Conservation (phyloP, 2,888 invertebrate genomes). For the Drosophila ustulata region DNA sequence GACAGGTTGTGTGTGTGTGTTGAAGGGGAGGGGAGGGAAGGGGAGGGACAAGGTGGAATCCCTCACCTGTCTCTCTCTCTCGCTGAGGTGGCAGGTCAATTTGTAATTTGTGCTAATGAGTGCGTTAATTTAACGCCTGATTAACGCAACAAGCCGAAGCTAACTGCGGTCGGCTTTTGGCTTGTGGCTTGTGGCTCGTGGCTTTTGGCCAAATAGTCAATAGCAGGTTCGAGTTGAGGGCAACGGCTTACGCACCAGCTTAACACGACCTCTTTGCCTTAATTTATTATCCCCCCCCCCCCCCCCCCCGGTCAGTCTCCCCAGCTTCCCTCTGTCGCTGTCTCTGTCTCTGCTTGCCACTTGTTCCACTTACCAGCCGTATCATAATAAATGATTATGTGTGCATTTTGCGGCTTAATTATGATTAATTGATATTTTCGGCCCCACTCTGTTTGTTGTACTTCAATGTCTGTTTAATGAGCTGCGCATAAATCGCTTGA, state of each 20-base stretch:
- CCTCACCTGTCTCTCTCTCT: neutral
- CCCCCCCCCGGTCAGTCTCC: slow-evolving; percentile 20
- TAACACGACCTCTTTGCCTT: slow-evolving; percentile 55
- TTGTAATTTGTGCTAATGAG: slow-evolving; percentile 78
- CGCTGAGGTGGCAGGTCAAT: slow-evolving; percentile 54
- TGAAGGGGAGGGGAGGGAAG: no score
- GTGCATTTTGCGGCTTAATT: slow-evolving; percentile 69
- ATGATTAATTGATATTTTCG: slow-evolving; percentile 73
- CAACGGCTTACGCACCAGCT: slow-evolving; percentile 31
- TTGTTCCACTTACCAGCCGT: slow-evolving; percentile 7
- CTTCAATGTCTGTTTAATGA: slow-evolving; percentile 62
- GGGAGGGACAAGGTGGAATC: neutral
- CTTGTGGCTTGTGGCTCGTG: slow-evolving; percentile 25
- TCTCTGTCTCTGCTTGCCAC: neutral
- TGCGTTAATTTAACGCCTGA: slow-evolving; percentile 79
- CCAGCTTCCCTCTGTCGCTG: neutral
- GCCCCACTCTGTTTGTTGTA: slow-evolving; percentile 47
- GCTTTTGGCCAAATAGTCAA: slow-evolving; percentile 49
- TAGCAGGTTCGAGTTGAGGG: slow-evolving; percentile 9
- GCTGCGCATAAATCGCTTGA: slow-evolving; percentile 49
- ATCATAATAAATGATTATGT: slow-evolving; percentile 62
- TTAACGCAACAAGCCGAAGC: slow-evolving; percentile 58
- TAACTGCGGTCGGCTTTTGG: slow-evolving; percentile 53
- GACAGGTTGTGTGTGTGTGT: neutral
- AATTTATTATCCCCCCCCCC: slow-evolving; percentile 52